Evolutionary conservation across 2,797 vertebrate species (phyloP).

Genomic region (Mycteria americana): DNA sequence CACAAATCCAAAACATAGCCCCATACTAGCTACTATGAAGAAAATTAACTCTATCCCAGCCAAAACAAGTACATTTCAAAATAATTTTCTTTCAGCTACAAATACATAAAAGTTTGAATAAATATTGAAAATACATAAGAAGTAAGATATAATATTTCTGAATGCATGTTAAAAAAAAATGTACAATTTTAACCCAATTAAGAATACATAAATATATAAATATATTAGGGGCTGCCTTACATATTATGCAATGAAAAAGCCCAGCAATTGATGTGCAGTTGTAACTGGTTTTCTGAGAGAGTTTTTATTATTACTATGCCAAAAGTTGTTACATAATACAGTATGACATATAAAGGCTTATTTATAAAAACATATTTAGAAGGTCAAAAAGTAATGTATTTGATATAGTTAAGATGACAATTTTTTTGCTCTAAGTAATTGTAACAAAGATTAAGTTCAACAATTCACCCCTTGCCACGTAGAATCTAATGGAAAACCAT

Average conservation of each 20-base stretch:
- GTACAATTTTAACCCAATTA: neutral
- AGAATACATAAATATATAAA: neutral
- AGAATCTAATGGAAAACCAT: neutral
- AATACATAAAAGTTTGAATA: neutral
- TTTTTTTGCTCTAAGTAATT: neutral
- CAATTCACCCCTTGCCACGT: neutral
- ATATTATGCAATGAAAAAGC: neutral
- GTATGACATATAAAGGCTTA: neutral
- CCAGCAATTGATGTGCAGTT: neutral
- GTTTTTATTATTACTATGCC: neutral
- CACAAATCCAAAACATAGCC: neutral
- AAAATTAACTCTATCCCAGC: neutral
- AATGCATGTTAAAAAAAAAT: neutral
- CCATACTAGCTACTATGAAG: neutral
- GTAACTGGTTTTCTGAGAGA: neutral
- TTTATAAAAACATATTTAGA: neutral
- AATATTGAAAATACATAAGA: neutral
- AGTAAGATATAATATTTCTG: neutral
- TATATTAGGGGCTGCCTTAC: neutral
- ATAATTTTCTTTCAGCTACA: neutral
- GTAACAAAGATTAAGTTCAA: neutral
- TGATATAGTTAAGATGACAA: neutral
- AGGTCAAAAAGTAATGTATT: neutral
- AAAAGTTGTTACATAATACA: neutral
- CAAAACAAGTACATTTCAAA: neutral